Base-by-base conservation (phyloP, 2,888 invertebrate genomes). In the Cantharis flavilabris region DNA sequence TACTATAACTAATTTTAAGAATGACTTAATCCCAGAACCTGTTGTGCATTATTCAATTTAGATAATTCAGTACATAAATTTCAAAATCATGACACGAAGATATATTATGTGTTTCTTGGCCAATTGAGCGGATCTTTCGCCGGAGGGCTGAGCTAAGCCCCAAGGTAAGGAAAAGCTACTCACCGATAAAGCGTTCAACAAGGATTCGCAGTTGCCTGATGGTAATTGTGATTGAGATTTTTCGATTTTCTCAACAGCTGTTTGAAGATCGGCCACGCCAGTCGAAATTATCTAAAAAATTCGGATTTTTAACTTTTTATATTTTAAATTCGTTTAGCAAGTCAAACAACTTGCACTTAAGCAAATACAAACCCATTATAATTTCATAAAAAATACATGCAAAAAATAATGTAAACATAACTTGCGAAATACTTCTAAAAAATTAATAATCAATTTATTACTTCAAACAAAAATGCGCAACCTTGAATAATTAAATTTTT, bases 171-270 rank as follows among this genome's bases (percentile, higher is more conserved):
- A 65, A 13, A 65, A 65, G 23, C 13, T 65, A 33, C 75, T 94
- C 89, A 95, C 95, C 93, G 91, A 91, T 65, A 95, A 90, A 82
- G 93, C 93, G 71, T 90, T 89, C 81, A 94, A 91, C 93, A 95
- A 95, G 73, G 92, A 91, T 81, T 92, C 92, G 83, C 95, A 91
- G 86, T 92, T 94, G 86, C 92, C 92, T 81, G 91, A 90, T 16
- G 95, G 95, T 82, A 95, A 90, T 85, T 92, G 91, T 76, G 91
- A 90, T 83, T 94, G 91, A 82, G 91, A 91, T 80, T 90, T 90
- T 89, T 95, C 95, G 80, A 94, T 92, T 82, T 90, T 90, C 83
- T 90, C 91, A 82, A 95, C 90, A 84, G 93, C 92, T 87, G 91
- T 90, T 84, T 93, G 92, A 83, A 95, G 91, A 85, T 91, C 91